Conservation (phyloP, 1,140 invertebrate species). For the Arion vulgaris region DNA sequence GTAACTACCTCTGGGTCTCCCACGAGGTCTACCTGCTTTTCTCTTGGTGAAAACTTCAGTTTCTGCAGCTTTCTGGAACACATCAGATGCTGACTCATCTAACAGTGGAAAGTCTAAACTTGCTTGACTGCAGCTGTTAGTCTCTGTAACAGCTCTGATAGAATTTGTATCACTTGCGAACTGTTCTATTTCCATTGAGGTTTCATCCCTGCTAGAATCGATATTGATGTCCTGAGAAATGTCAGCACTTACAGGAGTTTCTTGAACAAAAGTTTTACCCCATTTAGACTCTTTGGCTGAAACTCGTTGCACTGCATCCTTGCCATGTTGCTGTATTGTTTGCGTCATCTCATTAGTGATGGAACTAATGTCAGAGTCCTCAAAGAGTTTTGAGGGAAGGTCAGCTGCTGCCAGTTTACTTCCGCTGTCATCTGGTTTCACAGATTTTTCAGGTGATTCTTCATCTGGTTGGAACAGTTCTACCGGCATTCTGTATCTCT, state of each 20-base stretch:
- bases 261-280: background rate
- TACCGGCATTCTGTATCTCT: constrained; percentile 35
- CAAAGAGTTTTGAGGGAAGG: constrained; percentile 25
- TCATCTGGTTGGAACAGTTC: constrained; percentile 41
- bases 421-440: background rate
- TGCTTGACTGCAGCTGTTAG: background rate
- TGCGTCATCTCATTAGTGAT: background rate
- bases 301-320: background rate
- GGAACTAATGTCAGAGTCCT: constrained; percentile 25
- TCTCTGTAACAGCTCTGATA: background rate
- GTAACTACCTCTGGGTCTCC: background rate
- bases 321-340: background rate
- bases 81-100: background rate
- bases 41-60: too few relatives aligned
- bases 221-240: background rate
- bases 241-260: background rate
- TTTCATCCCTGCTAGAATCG: background rate
- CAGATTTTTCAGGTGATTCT: constrained; percentile 25
- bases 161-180: background rate
- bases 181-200: background rate
- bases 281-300: constrained; percentile 2
- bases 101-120: background rate
- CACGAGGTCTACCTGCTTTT: background rate
- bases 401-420: constrained; percentile 9
- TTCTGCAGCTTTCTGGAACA: background rate